Conservation (phyloP, 2,113 vertebrate species). For the Strigops habroptila region DNA sequence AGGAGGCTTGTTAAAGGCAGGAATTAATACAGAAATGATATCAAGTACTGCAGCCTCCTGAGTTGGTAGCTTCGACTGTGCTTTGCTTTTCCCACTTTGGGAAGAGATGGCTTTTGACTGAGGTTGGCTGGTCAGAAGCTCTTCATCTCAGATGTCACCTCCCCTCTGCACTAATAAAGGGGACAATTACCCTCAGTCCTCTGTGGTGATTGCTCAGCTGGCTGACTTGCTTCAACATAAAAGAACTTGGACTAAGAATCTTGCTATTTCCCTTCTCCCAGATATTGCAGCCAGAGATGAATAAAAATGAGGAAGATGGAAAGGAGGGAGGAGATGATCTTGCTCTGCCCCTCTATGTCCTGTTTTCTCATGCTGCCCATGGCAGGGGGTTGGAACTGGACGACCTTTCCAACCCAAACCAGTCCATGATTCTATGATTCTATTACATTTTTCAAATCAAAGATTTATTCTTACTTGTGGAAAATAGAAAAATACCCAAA, state of each 20-base stretch:
- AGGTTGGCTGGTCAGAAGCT: not conserved
- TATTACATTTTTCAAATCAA: not conserved
- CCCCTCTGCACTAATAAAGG: not conserved
- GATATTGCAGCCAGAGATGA: not conserved
- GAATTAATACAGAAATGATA: not conserved
- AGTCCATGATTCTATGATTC: not conserved
- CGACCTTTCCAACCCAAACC: not conserved
- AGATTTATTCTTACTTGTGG: not conserved
- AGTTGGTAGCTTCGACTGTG: not conserved
- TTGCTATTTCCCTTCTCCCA: rapidly evolving
- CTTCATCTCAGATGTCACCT: not conserved
- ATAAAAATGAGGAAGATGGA: not conserved
- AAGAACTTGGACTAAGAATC: not conserved
- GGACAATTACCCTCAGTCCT: not conserved
- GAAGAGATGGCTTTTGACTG: not conserved
- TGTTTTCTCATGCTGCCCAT: too few species aligned
- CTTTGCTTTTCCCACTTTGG: not conserved
- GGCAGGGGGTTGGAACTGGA: too few species aligned
- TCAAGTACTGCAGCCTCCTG: rapidly evolving
- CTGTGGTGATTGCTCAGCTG: not conserved
- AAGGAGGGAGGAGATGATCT: not conserved
- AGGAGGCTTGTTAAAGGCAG: not conserved
- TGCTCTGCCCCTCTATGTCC: not conserved
- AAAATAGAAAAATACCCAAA: not conserved
- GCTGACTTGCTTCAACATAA: not conserved